Evolutionary conservation across 2,113 vertebrate species (phyloP).

Genomic region (Podarcis muralis): DNA sequence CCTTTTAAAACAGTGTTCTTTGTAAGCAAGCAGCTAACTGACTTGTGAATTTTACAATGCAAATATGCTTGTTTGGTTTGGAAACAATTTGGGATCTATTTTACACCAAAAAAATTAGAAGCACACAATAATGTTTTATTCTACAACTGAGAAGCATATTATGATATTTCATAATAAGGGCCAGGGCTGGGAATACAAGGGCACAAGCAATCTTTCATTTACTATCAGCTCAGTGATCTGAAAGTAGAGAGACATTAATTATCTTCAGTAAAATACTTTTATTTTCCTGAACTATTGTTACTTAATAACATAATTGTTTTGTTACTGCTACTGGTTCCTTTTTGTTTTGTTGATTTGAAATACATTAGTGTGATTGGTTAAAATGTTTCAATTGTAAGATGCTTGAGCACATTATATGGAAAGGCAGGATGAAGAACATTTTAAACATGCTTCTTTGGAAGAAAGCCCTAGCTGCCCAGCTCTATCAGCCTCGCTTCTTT

Average conservation of each 20-base stretch:
- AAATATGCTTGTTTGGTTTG: neutral
- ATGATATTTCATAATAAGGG: neutral
- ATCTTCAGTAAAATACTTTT: neutral
- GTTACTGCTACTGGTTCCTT: neutral
- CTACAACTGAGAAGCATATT: neutral
- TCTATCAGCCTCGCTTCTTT: neutral
- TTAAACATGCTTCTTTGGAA: neutral
- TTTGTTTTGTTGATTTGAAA: neutral
- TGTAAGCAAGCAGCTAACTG: neutral
- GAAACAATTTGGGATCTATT: neutral
- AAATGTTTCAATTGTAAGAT: neutral
- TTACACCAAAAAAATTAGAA: neutral
- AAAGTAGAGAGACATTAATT: neutral
- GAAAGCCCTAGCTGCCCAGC: neutral
- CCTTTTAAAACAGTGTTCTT: neutral
- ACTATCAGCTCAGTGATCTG: neutral
- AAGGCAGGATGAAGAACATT: neutral
- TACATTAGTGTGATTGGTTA: neutral
- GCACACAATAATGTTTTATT: neutral
- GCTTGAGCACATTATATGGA: neutral
- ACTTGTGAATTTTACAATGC: neutral
- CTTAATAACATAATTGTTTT: neutral
- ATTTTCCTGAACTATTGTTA: neutral
- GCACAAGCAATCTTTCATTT: neutral
- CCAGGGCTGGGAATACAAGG: neutral